A percentile compares a stretch with the other conserved stretches of the same genome.
Conservation (phyloP, 2,888 invertebrate species). For the Unio pictorum region DNA sequence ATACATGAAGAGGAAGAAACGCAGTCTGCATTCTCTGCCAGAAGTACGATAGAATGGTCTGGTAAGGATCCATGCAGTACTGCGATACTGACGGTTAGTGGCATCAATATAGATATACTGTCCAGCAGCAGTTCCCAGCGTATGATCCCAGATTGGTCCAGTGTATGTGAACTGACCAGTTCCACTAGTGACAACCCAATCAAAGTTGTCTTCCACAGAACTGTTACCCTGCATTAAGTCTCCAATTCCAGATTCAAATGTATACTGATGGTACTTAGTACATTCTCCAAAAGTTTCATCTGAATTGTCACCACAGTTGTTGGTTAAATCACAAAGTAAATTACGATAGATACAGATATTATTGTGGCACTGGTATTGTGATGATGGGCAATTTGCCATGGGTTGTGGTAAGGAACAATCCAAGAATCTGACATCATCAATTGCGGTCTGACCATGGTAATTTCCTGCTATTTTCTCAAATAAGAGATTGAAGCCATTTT, state of each 20-base stretch:
- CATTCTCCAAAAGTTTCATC: conserved; percentile 51
- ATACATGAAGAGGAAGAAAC: conserved; percentile 63
- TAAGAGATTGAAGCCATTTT: conserved; percentile 41
- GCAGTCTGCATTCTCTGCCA: conserved; percentile 36
- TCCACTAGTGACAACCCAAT: conserved; percentile 47
- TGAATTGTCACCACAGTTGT: conserved; percentile 60
- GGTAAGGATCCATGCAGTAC: conserved; percentile 54
- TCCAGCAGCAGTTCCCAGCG: conserved; percentile 46
- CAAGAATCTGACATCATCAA: conserved; percentile 61
- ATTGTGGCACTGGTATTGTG: conserved; percentile 52
- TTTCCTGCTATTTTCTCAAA: conserved; percentile 35
- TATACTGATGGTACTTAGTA: conserved; percentile 38
- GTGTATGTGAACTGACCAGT: conserved; percentile 32
- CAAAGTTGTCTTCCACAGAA: conserved; percentile 55
- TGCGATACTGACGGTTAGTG: conserved; percentile 35
- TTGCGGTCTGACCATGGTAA: conserved; percentile 60
- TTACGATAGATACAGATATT: conserved; percentile 53
- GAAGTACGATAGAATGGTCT: conserved; percentile 38
- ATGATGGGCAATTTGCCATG: conserved; percentile 24
- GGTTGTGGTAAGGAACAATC: conserved; percentile 48
- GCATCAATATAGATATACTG: conserved; percentile 62
- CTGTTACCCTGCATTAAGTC: conserved; percentile 46
- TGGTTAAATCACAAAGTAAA: conserved; percentile 53
- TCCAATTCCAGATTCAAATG: conserved; percentile 54
- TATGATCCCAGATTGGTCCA: conserved; percentile 61